Conservation (phyloP, 2,113 vertebrate species). For the Lophochroa leadbeateri region DNA sequence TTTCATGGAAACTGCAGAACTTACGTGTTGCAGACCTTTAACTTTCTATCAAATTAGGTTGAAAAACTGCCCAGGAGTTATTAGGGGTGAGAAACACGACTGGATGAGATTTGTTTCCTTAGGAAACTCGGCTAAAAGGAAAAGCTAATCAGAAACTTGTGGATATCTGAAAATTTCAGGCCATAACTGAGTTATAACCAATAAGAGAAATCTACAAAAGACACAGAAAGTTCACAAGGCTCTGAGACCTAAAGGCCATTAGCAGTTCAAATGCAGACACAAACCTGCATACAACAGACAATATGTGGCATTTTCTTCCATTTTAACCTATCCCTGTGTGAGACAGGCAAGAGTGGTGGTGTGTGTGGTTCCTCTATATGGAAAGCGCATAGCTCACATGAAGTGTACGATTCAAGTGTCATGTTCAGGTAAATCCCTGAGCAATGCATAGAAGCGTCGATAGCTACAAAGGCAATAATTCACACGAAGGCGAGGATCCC, state of each 20-base stretch:
- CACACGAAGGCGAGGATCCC: background rate
- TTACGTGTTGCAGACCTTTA: background rate
- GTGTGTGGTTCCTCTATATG: background rate
- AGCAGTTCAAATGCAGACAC: background rate
- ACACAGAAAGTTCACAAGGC: background rate
- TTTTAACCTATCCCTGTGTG: background rate
- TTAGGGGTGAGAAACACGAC: background rate
- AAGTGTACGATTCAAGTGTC: background rate
- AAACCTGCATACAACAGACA: background rate
- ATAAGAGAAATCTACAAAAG: background rate
- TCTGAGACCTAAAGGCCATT: background rate
- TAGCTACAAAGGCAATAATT: background rate
- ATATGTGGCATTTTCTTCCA: background rate
- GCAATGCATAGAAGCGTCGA: background rate
- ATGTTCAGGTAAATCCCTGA: background rate
- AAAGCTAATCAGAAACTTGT: background rate
- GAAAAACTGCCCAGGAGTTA: conserved; percentile 17
- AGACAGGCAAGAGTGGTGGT: background rate
- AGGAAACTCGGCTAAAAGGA: background rate
- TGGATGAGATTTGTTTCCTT: conserved; percentile 12
- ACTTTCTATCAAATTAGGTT: background rate
- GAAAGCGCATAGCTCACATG: background rate
- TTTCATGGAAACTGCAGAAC: conserved; percentile 11
- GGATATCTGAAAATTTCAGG: background rate
- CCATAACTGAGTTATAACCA: background rate